Conservation (phyloP, 2,888 invertebrate genomes). For the Coleophora flavipennella region DNA sequence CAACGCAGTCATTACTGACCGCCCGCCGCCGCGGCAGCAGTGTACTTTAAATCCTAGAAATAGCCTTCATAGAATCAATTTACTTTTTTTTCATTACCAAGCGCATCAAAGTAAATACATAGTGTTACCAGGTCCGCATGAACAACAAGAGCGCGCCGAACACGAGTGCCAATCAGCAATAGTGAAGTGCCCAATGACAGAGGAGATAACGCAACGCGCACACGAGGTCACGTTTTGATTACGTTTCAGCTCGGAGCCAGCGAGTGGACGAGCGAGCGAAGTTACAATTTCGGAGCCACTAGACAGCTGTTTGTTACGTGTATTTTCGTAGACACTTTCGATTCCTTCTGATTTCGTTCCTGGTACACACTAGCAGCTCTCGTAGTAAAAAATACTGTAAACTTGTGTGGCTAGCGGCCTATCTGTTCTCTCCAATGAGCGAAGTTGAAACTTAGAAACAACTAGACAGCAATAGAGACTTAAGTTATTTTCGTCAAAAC, state of each 20-base stretch:
- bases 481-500: no score
- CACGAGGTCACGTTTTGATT: slow-evolving; percentile 5
- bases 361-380: no score
- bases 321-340: no score
- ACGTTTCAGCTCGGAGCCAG: background rate
- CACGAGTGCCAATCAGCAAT: slow-evolving; percentile 23
- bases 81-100: slow-evolving; percentile 53
- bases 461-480: no score
- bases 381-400: no score
- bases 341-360: no score
- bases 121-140: slow-evolving; percentile 60
- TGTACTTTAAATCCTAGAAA: background rate
- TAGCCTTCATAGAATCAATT: slow-evolving; percentile 34
- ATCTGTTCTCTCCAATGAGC: no score
- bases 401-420: no score
- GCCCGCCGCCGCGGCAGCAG: no score
- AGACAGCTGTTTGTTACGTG: no score
- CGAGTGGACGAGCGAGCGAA: background rate
- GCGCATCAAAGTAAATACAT: slow-evolving; percentile 64
- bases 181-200: slow-evolving; percentile 24
- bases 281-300: background rate
- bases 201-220: slow-evolving; percentile 10
- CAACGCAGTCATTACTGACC: no score
- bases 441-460: no score
- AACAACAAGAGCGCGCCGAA: slow-evolving; percentile 32